These are phyloP conservation scores for Morelia viridis DNA, from an alignment of 2,797 vertebrate genomes.

Conservation along the genomic window DNA sequence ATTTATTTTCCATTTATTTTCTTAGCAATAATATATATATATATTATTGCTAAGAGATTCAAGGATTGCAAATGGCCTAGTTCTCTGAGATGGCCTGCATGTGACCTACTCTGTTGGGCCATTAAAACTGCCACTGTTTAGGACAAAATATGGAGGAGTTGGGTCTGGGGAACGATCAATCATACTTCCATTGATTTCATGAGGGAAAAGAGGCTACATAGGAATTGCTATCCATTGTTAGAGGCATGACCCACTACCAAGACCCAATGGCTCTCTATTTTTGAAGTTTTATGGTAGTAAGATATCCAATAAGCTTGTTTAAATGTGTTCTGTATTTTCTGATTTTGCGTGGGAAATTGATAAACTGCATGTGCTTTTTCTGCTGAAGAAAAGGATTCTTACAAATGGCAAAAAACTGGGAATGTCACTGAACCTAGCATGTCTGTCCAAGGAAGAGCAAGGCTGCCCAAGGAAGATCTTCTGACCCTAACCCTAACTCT, in stretches of 20 bases:
- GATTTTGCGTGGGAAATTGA: neutral
- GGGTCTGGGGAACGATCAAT: neutral
- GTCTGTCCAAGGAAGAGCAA: neutral
- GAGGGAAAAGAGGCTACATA: neutral
- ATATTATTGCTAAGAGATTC: neutral
- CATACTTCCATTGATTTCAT: neutral
- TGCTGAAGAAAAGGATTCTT: constrained; percentile 1
- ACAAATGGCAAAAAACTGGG: neutral
- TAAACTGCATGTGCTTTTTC: neutral
- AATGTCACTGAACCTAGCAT: neutral
- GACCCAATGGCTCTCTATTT: neutral
- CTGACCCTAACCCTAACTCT: too few relatives aligned
- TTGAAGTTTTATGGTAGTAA: neutral
- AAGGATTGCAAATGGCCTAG: neutral
- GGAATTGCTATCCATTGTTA: neutral
- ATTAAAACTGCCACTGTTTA: neutral
- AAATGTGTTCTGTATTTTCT: neutral
- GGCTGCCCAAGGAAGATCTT: neutral
- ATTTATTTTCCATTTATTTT: too few relatives aligned
- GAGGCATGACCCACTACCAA: neutral
- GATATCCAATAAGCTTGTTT: neutral
- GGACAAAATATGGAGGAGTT: neutral
- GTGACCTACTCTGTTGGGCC: neutral
- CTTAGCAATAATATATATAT: too few relatives aligned
- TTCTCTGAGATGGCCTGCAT: neutral